Evolutionary conservation across 92 coral and sea anemone genomes (phyloP), one percentile per base, ranked within the genome.

Genomic region (Phenganax marumi): DNA sequence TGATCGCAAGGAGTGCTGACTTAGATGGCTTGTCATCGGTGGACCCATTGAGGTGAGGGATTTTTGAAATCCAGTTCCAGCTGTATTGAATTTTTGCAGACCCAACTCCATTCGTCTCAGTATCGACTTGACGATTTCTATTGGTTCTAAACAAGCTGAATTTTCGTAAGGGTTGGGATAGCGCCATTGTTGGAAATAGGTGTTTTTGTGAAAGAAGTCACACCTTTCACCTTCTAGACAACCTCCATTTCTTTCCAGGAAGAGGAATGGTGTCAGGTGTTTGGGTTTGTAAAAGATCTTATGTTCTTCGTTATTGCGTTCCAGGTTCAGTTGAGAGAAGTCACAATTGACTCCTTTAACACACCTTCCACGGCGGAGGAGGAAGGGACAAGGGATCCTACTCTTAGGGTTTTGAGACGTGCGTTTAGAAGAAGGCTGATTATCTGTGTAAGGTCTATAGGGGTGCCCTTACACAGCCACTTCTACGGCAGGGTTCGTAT

Each of bases 51-150:
- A 12, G 22, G 26, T 60, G 66, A 26, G 60, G 14, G 66, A n/a
- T 60, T 60, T 23, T 60, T 60, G 23, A 60, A 60, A 60, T 60
- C 66, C 10, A 26, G 66, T 60, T 60, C 66, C 66, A n/a, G n/a
- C n/a, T n/a, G n/a, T n/a, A n/a, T n/a, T n/a, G n/a, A n/a, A n/a
- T n/a, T n/a, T n/a, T n/a, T n/a, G n/a, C n/a, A n/a, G n/a, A n/a
- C n/a, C n/a, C n/a, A n/a, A n/a, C n/a, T n/a, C n/a, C n/a, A n/a
- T n/a, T n/a, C n/a, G n/a, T n/a, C n/a, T n/a, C n/a, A n/a, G n/a
- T n/a, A n/a, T n/a, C n/a, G n/a, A n/a, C 66, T 60, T 60, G 66
- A 60, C 22, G 22, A 17, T 60, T 60, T 60, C 24, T 26, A 60
- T 23, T 12, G 66, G 66, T 56, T 56, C 63, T 56, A 56, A 56